These are phyloP conservation scores for Zygothrica quintamaculata DNA, from an alignment of 2,888 invertebrate genomes.

Conservation along the genomic window DNA sequence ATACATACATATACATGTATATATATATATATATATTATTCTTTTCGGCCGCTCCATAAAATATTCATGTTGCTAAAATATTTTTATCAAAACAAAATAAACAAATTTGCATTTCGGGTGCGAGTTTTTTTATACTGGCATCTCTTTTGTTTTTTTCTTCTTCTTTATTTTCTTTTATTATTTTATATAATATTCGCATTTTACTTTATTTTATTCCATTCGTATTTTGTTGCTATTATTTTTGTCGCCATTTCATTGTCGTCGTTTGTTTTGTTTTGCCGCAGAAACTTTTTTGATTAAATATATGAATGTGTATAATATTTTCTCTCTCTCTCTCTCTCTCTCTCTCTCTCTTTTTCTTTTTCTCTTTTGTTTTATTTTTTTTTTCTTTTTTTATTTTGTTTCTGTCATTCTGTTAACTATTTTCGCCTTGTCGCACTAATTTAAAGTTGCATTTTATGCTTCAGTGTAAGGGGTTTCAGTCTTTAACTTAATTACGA, in stretches of 20 bases:
- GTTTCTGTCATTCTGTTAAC: slow-evolving; percentile 11
- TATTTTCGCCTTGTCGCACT: slow-evolving; percentile 32
- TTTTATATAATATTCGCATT: slow-evolving; percentile 14
- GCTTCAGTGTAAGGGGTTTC: slow-evolving; percentile 27
- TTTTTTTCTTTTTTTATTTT: slow-evolving; percentile 7
- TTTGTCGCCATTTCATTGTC: slow-evolving; percentile 33
- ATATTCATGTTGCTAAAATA: slow-evolving; percentile 67
- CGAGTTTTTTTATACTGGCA: slow-evolving; percentile 6
- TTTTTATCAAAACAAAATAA: slow-evolving; percentile 73
- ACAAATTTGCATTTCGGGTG: slow-evolving; percentile 72
- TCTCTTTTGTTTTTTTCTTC: neutral
- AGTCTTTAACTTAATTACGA: slow-evolving; percentile 12
- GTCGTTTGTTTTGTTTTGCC: slow-evolving; percentile 21
- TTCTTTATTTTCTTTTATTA: slow-evolving; percentile 18
- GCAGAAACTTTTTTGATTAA: slow-evolving; percentile 69
- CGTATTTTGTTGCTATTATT: too few species aligned
- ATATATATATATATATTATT: slow-evolving; percentile 29
- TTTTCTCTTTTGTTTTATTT: slow-evolving; percentile 5
- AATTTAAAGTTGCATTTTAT: slow-evolving; percentile 47
- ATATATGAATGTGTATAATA: slow-evolving; percentile 35
- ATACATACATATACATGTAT: slow-evolving; percentile 10
- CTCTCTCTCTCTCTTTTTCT: neutral
- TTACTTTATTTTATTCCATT: slow-evolving; percentile 14
- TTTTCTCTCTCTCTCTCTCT: too few species aligned
- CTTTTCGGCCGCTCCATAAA: slow-evolving; percentile 41